Evolutionary conservation across 2,797 vertebrate genomes (phyloP).

Genomic region (Gorsachius magnificus): DNA sequence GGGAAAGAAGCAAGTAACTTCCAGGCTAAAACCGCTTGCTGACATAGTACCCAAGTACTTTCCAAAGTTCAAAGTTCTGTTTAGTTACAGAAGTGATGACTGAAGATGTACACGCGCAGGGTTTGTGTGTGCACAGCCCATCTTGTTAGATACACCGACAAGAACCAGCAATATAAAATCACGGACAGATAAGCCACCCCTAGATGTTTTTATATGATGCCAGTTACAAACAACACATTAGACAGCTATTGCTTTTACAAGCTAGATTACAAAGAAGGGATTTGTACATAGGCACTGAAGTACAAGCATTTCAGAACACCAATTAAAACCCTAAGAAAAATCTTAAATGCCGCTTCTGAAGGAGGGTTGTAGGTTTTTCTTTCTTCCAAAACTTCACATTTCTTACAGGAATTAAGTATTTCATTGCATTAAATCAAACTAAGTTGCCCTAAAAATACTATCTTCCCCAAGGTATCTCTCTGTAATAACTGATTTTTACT

Average conservation of each 20-base stretch:
- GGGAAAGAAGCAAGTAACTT: neutral
- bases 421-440: neutral
- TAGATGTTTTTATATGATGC: neutral
- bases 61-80: neutral
- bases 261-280: neutral
- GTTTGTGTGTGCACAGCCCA: neutral
- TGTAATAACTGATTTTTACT: neutral
- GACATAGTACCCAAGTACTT: neutral
- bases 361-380: neutral
- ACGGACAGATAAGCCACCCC: neutral
- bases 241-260: neutral
- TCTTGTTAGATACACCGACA: neutral
- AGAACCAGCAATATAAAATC: neutral
- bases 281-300: neutral
- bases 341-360: neutral
- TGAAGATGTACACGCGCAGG: rapidly evolving
- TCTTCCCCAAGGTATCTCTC: neutral
- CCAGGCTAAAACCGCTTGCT: neutral
- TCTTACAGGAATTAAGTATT: neutral
- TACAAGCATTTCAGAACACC: neutral
- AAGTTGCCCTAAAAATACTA: neutral
- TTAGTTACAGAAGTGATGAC: neutral
- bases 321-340: neutral
- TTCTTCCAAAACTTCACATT: neutral
- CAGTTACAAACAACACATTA: neutral